Conservation (phyloP, 2,888 invertebrate genomes). For the Abrostola triplasia region DNA sequence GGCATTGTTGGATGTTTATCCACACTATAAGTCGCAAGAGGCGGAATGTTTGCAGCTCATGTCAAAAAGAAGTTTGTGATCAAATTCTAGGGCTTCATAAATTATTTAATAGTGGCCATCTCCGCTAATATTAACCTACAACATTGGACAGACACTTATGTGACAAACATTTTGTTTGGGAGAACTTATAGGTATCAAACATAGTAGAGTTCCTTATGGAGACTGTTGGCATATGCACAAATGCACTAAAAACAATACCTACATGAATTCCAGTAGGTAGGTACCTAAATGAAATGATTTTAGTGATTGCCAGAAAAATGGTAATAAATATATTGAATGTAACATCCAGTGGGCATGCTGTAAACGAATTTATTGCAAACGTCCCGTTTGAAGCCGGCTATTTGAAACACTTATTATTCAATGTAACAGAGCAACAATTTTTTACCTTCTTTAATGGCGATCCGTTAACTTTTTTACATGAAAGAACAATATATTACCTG, state of each 20-base stretch:
- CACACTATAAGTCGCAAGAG: no score
- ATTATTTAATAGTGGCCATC: no score
- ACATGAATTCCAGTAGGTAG: neutral
- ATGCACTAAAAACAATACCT: constrained; percentile 4
- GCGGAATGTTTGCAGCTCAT: no score
- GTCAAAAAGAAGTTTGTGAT: no score
- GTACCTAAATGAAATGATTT: constrained; percentile 7
- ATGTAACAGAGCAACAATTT: constrained; percentile 36
- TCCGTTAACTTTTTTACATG: constrained; percentile 48
- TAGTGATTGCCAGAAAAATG: constrained; percentile 29
- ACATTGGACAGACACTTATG: no score
- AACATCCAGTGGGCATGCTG: constrained; percentile 20
- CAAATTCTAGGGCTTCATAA: no score
- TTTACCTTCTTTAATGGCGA: constrained; percentile 48
- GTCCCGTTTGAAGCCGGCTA: constrained; percentile 37
- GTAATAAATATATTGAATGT: constrained; percentile 29
- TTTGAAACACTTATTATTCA: constrained; percentile 47
- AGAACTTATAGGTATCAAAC: no score
- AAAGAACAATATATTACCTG: constrained; percentile 56
- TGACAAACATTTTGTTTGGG: no score
- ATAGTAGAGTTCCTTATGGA: neutral
- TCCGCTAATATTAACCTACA: no score
- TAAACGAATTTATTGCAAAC: constrained; percentile 42
- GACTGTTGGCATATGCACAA: neutral
- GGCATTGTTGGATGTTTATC: no score